Conservation (phyloP, 2,888 invertebrate genomes). For the Oscheius sp. region DNA sequence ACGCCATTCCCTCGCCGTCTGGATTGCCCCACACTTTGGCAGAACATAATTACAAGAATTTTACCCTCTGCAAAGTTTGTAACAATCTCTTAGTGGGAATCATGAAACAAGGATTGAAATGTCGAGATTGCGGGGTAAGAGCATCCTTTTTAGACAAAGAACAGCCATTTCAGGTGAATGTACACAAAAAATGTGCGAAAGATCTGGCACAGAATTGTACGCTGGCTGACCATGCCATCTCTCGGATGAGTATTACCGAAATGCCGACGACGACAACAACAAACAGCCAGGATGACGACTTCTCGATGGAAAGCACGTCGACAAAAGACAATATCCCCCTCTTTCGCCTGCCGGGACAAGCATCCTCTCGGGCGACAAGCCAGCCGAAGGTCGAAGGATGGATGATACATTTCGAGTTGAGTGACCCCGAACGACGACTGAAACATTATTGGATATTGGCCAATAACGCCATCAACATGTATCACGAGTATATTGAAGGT, state of each 20-base stretch:
- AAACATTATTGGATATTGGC: slow-evolving; percentile 72
- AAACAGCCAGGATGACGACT: slow-evolving; percentile 12
- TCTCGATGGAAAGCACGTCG: slow-evolving; percentile 25
- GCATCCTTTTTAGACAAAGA: not conserved
- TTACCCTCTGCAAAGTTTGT: slow-evolving; percentile 73
- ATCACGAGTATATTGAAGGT: slow-evolving; percentile 70
- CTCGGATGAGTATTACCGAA: slow-evolving; percentile 42
- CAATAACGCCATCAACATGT: slow-evolving; percentile 67
- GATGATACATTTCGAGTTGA: slow-evolving; percentile 71
- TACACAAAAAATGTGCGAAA: slow-evolving; percentile 71
- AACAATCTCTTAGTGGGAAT: slow-evolving; percentile 72
- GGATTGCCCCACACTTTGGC: slow-evolving; percentile 72
- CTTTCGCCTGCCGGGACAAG: slow-evolving; percentile 59
- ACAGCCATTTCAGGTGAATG: slow-evolving; percentile 64
- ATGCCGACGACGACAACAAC: slow-evolving; percentile 3
- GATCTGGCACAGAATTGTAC: slow-evolving; percentile 68
- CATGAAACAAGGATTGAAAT: slow-evolving; percentile 73
- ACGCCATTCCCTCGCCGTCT: slow-evolving; percentile 9
- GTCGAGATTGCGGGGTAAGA: slow-evolving; percentile 71
- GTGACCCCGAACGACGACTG: slow-evolving; percentile 67
- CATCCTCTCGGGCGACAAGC: slow-evolving; percentile 44
- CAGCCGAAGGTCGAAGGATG: slow-evolving; percentile 69
- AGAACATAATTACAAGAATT: slow-evolving; percentile 72
- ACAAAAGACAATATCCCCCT: slow-evolving; percentile 53
- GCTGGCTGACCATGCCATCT: slow-evolving; percentile 58